Conservation (phyloP, 2,113 vertebrate genomes). For the Pangasianodon hypophthalmus region DNA sequence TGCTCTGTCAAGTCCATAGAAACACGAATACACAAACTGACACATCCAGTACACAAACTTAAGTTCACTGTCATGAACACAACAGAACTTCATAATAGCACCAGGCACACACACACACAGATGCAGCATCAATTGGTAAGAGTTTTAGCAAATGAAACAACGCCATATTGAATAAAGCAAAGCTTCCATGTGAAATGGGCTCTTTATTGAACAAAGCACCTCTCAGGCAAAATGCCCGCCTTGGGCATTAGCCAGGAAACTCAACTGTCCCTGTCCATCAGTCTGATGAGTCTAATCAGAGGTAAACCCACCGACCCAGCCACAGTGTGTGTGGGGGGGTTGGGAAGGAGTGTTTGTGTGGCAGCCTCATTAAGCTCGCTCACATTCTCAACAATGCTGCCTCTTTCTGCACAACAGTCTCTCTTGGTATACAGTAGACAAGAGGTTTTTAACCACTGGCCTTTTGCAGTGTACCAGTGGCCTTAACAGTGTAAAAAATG, state of each 20-base stretch:
- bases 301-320: conserved; percentile 60
- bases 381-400: conserved; percentile 35
- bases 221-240: conserved; percentile 55
- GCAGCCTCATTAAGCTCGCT: conserved; percentile 3
- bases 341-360: not conserved
- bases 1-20: conserved; percentile 4
- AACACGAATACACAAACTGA: conserved; percentile 26
- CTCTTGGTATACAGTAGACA: conserved; percentile 19
- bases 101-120: not conserved
- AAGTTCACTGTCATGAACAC: conserved; percentile 10
- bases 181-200: conserved; percentile 54
- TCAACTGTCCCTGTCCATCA: conserved; percentile 69
- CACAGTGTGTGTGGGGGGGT: not conserved
- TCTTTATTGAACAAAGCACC: conserved; percentile 62
- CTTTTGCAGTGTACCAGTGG: conserved; percentile 21
- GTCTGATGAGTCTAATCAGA: conserved; percentile 52
- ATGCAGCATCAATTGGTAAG: not conserved
- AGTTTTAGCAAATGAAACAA: conserved; percentile 41
- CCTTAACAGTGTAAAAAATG: conserved; percentile 26
- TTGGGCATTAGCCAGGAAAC: conserved; percentile 63
- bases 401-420: conserved; percentile 19
- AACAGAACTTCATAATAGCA: not conserved
- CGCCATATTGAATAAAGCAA: conserved; percentile 54
- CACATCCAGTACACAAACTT: conserved; percentile 13
- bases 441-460: not conserved